Percentiles rank a stretch among this genome's conserved stretches.
These are phyloP conservation scores for Rhineura floridana DNA, from an alignment of 2,113 vertebrate species.

Conservation along the genomic window DNA sequence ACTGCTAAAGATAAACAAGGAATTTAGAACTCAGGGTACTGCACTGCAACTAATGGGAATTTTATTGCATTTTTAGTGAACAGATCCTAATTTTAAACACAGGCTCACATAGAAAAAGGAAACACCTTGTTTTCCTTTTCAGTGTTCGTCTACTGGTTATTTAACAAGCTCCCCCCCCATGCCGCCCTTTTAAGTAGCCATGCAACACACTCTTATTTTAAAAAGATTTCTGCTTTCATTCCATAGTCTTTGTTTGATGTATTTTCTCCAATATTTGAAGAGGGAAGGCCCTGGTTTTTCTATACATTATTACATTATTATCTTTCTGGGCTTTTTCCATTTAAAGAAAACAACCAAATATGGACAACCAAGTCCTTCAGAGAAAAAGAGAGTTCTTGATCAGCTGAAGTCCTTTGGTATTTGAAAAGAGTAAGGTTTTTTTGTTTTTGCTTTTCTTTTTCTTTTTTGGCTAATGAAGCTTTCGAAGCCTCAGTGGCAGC, in stretches of 20 bases:
- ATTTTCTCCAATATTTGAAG: constrained; percentile 4
- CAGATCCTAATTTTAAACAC: neutral
- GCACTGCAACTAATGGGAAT: neutral
- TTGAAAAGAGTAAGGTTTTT: constrained; percentile 21
- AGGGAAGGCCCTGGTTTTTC: constrained; percentile 33
- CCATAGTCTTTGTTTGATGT: constrained; percentile 42
- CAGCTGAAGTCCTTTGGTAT: constrained; percentile 47
- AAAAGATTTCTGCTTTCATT: constrained; percentile 23
- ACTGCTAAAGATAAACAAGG: neutral
- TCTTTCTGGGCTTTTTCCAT: constrained; percentile 34
- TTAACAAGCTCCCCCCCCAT: neutral
- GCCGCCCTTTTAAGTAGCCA: constrained; percentile 13
- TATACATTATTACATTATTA: constrained; percentile 52
- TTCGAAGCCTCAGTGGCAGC: constrained; percentile 63
- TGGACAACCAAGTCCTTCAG: constrained; percentile 22
- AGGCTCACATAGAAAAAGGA: neutral
- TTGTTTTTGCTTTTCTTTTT: neutral
- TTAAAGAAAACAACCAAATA: constrained; percentile 43
- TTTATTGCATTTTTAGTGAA: neutral
- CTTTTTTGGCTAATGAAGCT: constrained; percentile 68
- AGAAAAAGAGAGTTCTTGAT: constrained; percentile 33
- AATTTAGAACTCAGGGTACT: neutral
- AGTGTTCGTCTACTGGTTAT: neutral
- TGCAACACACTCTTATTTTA: neutral
- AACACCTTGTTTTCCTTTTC: neutral